Conservation (phyloP, 1,140 invertebrate species). For the Brachionus angularis region DNA sequence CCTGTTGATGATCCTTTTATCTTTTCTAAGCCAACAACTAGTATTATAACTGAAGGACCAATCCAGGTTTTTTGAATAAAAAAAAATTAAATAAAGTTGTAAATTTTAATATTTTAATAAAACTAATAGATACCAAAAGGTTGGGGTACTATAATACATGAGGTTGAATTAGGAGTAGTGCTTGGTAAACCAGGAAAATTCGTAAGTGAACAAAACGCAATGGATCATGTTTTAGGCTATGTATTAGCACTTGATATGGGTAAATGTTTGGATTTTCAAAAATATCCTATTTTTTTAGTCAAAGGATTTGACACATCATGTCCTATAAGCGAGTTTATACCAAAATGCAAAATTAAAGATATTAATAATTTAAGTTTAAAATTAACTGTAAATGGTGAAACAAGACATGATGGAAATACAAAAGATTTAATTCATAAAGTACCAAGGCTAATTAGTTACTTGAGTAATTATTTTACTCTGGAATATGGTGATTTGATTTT, state of each 20-base stretch:
- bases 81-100: neutral
- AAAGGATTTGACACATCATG: conserved; percentile 79
- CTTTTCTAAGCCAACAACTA: conserved; percentile 18
- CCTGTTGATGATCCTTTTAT: conserved; percentile 24
- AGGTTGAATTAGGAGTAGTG: conserved; percentile 74
- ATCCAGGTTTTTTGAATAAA: conserved; percentile 20
- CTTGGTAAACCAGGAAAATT: conserved; percentile 64
- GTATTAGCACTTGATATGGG: conserved; percentile 73
- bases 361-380: conserved; percentile 65
- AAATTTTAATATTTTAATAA: neutral
- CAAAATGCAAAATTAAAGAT: conserved; percentile 55
- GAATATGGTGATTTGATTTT: conserved; percentile 72
- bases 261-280: conserved; percentile 64
- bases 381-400: conserved; percentile 58
- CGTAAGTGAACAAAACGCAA: conserved; percentile 63
- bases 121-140: conserved; percentile 58
- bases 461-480: conserved; percentile 68
- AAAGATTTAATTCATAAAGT: conserved; percentile 69
- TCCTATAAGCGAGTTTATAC: conserved; percentile 69
- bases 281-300: conserved; percentile 70
- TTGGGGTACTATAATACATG: conserved; percentile 68
- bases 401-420: conserved; percentile 61
- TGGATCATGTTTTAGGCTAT: conserved; percentile 70
- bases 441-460: conserved; percentile 66
- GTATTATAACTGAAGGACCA: conserved; percentile 22